Conservation (phyloP, 1,140 invertebrate species). For the Calephelis virginiensis region DNA sequence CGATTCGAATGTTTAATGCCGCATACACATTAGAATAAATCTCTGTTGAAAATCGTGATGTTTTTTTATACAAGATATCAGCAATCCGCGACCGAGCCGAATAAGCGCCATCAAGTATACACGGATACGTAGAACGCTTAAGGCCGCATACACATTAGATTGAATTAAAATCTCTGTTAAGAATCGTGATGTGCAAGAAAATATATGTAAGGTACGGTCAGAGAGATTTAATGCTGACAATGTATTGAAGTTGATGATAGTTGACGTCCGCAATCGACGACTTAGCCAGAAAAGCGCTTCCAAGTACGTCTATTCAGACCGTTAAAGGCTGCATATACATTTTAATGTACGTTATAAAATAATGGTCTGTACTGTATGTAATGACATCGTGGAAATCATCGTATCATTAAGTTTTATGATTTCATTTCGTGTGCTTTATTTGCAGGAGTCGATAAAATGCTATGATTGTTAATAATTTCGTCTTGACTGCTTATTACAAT, state of each 20-base stretch:
- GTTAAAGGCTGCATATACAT: slow-evolving; percentile 2
- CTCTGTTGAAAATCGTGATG: too few relatives aligned
- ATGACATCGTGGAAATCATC: too few relatives aligned
- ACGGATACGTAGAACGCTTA: slow-evolving; percentile 23
- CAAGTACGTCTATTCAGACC: slow-evolving; percentile 31
- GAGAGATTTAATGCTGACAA: too few relatives aligned
- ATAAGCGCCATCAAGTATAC: slow-evolving; percentile 43
- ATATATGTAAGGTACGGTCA: not conserved
- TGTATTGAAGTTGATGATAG: slow-evolving; percentile 45
- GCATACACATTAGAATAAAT: too few relatives aligned
- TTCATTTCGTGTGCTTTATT: too few relatives aligned
- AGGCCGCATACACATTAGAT: slow-evolving; percentile 3
- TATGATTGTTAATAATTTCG: too few relatives aligned
- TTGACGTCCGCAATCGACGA: slow-evolving; percentile 61
- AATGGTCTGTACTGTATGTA: too few relatives aligned
- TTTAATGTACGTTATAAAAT: not conserved
- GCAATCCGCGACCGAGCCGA: slow-evolving; percentile 45
- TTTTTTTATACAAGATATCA: slow-evolving; percentile 28
- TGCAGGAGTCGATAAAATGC: too few relatives aligned
- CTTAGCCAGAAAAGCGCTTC: slow-evolving; percentile 43
- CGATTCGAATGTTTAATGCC: too few relatives aligned
- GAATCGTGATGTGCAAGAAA: too few relatives aligned
- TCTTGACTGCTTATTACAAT: too few relatives aligned
- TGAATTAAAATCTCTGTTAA: not conserved
- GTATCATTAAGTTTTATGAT: too few relatives aligned